Conservation (phyloP, 2,797 vertebrate genomes). For the Capromys pilorides region DNA sequence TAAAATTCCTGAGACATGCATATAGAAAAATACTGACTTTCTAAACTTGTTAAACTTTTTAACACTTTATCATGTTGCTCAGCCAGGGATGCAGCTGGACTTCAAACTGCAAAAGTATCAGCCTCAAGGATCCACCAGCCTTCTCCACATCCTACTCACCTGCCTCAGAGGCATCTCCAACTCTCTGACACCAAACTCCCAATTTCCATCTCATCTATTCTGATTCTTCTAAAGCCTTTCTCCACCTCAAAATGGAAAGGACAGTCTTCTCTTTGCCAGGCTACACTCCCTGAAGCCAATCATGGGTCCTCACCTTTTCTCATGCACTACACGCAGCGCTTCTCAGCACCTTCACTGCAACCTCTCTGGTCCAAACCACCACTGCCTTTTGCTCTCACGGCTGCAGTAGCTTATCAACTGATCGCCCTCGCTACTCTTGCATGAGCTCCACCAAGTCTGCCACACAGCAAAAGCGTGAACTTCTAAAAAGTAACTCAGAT, state of each 20-base stretch:
- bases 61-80: neutral
- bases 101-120: neutral
- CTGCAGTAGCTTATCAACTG: neutral
- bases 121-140: neutral
- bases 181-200: neutral
- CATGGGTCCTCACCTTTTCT: neutral
- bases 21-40: neutral
- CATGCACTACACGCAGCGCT: neutral
- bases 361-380: neutral
- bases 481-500: slow-evolving; percentile 29
- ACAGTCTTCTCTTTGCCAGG: neutral
- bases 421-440: neutral
- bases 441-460: too few species aligned
- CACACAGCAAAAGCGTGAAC: neutral
- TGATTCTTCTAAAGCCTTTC: neutral
- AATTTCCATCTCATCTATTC: neutral
- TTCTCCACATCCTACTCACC: neutral
- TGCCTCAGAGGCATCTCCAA: neutral
- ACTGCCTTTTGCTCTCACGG: neutral
- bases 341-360: neutral
- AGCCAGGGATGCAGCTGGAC: neutral
- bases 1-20: neutral
- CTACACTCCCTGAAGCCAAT: neutral
- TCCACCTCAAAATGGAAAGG: neutral
- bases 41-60: neutral